Percentiles rank a stretch among this genome's conserved stretches.
Evolutionary conservation across 2,797 vertebrate species (phyloP).

Genomic region (Borostomias antarcticus): DNA sequence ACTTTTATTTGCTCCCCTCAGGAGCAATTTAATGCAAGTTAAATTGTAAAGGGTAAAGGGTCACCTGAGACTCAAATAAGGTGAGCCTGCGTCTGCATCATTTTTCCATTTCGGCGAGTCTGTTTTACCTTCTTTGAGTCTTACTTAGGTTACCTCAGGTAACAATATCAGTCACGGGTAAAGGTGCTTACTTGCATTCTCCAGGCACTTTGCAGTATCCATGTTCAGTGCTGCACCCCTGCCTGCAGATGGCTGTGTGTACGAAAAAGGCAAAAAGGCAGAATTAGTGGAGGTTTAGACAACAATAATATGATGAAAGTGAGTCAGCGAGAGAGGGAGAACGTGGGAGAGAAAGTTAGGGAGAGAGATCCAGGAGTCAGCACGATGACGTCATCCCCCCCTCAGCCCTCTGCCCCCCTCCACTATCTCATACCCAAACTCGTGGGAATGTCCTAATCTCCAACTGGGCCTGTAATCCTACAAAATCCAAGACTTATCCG

Average conservation of each 20-base stretch:
- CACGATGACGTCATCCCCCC: slow-evolving; percentile 38
- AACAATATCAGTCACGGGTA: not conserved
- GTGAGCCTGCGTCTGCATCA: no score
- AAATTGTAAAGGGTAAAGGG: no score
- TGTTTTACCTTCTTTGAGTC: no score
- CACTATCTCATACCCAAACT: slow-evolving; percentile 15
- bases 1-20: no score
- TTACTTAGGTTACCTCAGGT: not conserved
- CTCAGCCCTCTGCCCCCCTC: not conserved
- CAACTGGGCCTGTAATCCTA: slow-evolving; percentile 40
- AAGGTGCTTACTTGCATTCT: slow-evolving; percentile 90
- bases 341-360: slow-evolving; percentile 43
- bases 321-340: not conserved
- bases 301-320: not conserved
- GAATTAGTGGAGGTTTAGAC: slow-evolving; percentile 8
- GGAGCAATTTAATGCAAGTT: no score
- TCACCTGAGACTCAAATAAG: no score
- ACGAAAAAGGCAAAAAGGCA: slow-evolving; percentile 15
- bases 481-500: slow-evolving; percentile 62
- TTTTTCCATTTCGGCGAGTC: no score
- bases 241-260: slow-evolving; percentile 92
- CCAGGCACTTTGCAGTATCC: slow-evolving; percentile 93
- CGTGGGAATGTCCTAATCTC: slow-evolving; percentile 66
- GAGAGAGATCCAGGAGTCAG: slow-evolving; percentile 48
- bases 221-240: slow-evolving; percentile 95